Conservation (phyloP, 2,888 invertebrate genomes). For the Pollenia labialis region DNA sequence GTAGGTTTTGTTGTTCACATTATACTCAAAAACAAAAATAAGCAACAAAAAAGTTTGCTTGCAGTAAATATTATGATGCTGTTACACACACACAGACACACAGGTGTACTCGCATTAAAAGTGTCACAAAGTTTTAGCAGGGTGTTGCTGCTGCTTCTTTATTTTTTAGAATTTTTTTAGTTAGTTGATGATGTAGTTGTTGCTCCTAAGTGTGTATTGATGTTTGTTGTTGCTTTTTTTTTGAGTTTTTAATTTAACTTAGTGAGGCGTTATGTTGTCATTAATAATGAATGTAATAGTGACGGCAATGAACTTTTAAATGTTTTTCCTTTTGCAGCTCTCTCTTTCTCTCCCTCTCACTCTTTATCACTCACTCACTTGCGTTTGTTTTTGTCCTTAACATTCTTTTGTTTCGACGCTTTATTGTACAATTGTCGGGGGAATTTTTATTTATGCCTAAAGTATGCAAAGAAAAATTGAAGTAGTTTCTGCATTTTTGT, state of each 20-base stretch:
- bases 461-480: slow-evolving; percentile 42
- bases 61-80: slow-evolving; percentile 78
- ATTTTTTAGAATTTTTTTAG: slow-evolving; percentile 4
- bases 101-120: slow-evolving; percentile 6
- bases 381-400: slow-evolving; percentile 17
- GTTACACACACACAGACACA: slow-evolving; percentile 34
- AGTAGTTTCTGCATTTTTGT: slow-evolving; percentile 26
- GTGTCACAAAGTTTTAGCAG: slow-evolving; percentile 55
- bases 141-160: slow-evolving; percentile 21
- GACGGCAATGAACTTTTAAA: slow-evolving; percentile 84
- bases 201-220: slow-evolving; percentile 67
- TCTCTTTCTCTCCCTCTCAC: not conserved
- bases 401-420: slow-evolving; percentile 42
- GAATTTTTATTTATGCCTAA: slow-evolving; percentile 39
- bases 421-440: slow-evolving; percentile 39
- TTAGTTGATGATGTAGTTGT: slow-evolving; percentile 51
- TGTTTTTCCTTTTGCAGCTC: slow-evolving; percentile 73
- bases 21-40: slow-evolving; percentile 42
- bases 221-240: slow-evolving; percentile 54
- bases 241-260: slow-evolving; percentile 64
- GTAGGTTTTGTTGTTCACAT: slow-evolving; percentile 59
- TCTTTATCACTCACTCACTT: not conserved
- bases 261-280: slow-evolving; percentile 77
- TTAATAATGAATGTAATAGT: slow-evolving; percentile 82
- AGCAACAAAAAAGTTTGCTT: slow-evolving; percentile 75